These are phyloP conservation scores for Orthosia cruda DNA, from an alignment of 2,888 invertebrate species.

Conservation along the genomic window DNA sequence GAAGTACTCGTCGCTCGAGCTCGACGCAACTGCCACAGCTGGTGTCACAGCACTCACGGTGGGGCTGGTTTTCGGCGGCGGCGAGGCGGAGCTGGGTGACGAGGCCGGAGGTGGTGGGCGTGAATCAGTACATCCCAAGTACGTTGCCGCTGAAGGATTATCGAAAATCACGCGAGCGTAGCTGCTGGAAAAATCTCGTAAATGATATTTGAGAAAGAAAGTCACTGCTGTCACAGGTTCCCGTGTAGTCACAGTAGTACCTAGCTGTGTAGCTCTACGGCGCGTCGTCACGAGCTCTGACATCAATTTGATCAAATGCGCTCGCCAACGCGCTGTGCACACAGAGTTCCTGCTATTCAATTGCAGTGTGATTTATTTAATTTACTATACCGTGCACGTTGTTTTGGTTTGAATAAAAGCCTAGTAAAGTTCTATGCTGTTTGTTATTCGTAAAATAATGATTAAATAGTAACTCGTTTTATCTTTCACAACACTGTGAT, in stretches of 20 bases:
- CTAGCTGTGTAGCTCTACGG: conserved; percentile 18
- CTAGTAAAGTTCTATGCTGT: not conserved
- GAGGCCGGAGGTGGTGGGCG: too few species aligned
- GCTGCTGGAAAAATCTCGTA: not conserved
- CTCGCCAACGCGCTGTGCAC: conserved; percentile 50
- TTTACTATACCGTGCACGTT: conserved; percentile 30
- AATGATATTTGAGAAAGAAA: conserved; percentile 46
- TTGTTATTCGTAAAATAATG: too few species aligned
- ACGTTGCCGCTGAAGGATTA: too few species aligned
- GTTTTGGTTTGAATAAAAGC: conserved; percentile 14
- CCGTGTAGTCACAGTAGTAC: conserved; percentile 42
- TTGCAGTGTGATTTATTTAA: conserved; percentile 49
- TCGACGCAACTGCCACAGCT: too few species aligned
- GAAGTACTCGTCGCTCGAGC: too few species aligned
- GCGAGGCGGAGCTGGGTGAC: too few species aligned
- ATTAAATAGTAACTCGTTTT: too few species aligned
- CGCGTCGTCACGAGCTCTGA: conserved; percentile 36
- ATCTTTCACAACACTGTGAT: too few species aligned
- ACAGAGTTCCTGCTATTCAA: conserved; percentile 44
- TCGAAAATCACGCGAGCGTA: too few species aligned
- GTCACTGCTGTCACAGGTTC: conserved; percentile 45
- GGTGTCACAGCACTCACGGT: too few species aligned
- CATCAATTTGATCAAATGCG: conserved; percentile 67
- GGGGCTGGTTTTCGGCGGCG: too few species aligned
- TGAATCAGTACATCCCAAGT: too few species aligned